A percentile compares a stretch with the other conserved stretches of the same genome.
phyloP scores from a whole-genome alignment of 2,888 invertebrate species.

The Macrosoma leucophasiata region DNA sequence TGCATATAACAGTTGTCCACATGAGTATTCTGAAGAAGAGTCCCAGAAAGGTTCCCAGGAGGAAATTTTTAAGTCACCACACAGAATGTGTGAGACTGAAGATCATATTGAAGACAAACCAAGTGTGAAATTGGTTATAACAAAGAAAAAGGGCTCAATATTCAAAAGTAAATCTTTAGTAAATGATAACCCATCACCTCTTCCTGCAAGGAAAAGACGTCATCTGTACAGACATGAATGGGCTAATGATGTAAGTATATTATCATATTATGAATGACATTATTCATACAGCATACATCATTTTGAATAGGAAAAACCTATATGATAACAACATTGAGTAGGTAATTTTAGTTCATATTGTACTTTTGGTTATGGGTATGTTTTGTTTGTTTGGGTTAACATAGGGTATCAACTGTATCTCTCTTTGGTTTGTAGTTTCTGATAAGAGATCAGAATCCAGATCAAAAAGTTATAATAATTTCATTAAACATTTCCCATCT shows the following conservation, averaged over 20 bases:
- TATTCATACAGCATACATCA: too few relatives aligned
- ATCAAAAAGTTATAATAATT: too few relatives aligned
- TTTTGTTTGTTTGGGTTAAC: too few relatives aligned
- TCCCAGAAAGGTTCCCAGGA: constrained; percentile 50
- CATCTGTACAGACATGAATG: constrained; percentile 93
- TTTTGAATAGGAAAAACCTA: too few relatives aligned
- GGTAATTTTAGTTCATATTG: too few relatives aligned
- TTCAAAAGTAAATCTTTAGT: constrained; percentile 88
- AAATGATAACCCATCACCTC: constrained; percentile 74
- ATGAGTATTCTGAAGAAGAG: constrained; percentile 63
- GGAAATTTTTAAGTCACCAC: constrained; percentile 66
- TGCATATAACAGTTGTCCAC: constrained; percentile 64
- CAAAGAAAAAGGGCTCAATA: constrained; percentile 91
- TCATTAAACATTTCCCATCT: too few relatives aligned
- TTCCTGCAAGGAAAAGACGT: constrained; percentile 81
- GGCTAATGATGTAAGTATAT: constrained; percentile 84
- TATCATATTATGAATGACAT: too few relatives aligned
- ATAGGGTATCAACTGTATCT: too few relatives aligned
- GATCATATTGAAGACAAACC: constrained; percentile 66
- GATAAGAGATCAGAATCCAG: too few relatives aligned
- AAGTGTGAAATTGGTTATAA: constrained; percentile 82
- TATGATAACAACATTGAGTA: too few relatives aligned
- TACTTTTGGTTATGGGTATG: too few relatives aligned
- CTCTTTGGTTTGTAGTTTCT: too few relatives aligned
- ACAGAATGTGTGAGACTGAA: constrained; percentile 48